Evolutionary conservation across 1,140 invertebrate genomes (phyloP).

Genomic region (silkworm (Bombyx mori)): DNA sequence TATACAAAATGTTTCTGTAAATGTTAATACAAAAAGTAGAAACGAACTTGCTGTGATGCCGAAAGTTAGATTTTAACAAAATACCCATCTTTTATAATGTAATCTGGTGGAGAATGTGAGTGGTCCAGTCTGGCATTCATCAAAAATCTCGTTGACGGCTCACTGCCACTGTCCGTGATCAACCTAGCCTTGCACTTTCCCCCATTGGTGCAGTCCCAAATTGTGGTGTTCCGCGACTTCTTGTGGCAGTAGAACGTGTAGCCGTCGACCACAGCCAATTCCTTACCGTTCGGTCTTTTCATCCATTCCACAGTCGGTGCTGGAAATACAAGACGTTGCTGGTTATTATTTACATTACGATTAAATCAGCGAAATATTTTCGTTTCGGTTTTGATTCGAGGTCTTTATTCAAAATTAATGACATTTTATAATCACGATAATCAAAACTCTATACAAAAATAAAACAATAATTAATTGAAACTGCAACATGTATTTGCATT

Average conservation of each 20-base stretch:
- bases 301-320: constrained; percentile 8
- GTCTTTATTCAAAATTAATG: too few relatives aligned
- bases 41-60: too few relatives aligned
- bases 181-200: constrained; percentile 10
- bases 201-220: constrained; percentile 16
- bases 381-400: too few relatives aligned
- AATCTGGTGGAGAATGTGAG: constrained; percentile 8
- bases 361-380: too few relatives aligned
- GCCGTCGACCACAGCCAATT: constrained; percentile 14
- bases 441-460: too few relatives aligned
- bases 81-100: constrained; percentile 18
- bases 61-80: constrained; percentile 15
- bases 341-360: too few relatives aligned
- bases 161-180: neutral
- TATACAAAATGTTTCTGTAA: too few relatives aligned
- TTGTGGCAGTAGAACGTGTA: constrained; percentile 18
- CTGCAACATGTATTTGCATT: too few relatives aligned
- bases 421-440: too few relatives aligned
- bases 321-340: constrained; percentile 6
- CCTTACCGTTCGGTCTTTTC: constrained; percentile 12
- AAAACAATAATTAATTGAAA: too few relatives aligned
- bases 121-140: constrained; percentile 7
- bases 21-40: too few relatives aligned
- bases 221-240: neutral
- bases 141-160: neutral